A percentile compares a stretch with the other conserved stretches of the same genome.
phyloP scores from a whole-genome alignment of 2,113 vertebrate species.

The Labeo catla region DNA sequence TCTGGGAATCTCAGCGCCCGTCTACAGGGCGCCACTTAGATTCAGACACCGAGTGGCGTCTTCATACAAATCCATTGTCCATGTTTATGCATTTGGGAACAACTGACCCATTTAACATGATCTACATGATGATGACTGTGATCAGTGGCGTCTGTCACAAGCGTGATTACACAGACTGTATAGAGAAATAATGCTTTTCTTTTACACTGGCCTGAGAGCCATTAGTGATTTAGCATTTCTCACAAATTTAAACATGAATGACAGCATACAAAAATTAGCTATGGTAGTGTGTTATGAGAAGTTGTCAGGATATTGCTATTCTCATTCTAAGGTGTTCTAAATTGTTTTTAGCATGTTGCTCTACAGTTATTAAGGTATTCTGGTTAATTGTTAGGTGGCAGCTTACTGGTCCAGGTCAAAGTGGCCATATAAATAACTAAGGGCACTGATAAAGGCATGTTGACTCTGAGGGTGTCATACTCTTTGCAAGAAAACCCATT shows the following conservation, averaged over 20 bases:
- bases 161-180: neutral
- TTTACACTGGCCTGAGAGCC: neutral
- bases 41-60: slow-evolving; percentile 38
- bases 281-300: neutral
- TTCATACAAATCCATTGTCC: slow-evolving; percentile 36
- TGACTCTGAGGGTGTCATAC: neutral
- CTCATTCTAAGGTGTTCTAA: too few species aligned
- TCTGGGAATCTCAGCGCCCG: slow-evolving; percentile 41
- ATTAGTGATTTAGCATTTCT: neutral
- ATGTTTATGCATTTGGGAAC: slow-evolving; percentile 45
- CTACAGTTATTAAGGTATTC: too few species aligned
- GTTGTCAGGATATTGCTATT: neutral
- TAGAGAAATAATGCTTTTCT: neutral
- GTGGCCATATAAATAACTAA: neutral
- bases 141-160: slow-evolving; percentile 29
- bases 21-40: slow-evolving; percentile 40
- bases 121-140: slow-evolving; percentile 16
- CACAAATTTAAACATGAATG: neutral
- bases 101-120: slow-evolving; percentile 44
- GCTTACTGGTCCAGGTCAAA: neutral
- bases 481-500: neutral
- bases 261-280: neutral
- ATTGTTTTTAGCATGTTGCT: too few species aligned
- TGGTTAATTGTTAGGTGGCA: neutral
- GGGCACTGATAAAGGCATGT: neutral